Percentiles rank a stretch among this genome's conserved stretches.
These are phyloP conservation scores for Thecocarcelia acutangulata DNA, from an alignment of 2,888 invertebrate species.

Conservation along the genomic window DNA sequence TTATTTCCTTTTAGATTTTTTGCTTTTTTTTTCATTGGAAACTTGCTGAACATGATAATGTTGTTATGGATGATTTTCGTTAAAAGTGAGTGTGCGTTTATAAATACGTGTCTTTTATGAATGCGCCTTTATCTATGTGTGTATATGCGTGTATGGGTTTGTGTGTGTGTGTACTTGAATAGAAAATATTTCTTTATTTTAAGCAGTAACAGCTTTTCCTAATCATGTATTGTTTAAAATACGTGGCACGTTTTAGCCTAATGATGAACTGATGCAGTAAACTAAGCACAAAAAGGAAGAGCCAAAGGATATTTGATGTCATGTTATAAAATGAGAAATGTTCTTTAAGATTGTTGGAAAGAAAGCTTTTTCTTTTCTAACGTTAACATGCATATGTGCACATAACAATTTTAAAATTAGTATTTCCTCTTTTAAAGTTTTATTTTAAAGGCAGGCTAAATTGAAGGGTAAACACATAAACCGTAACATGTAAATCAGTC, in stretches of 20 bases:
- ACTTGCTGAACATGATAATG: conserved; percentile 13
- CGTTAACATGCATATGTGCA: no score
- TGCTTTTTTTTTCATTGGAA: background rate
- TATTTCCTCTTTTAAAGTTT: background rate
- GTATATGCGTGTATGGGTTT: background rate
- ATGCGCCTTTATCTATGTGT: background rate
- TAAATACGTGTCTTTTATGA: no score
- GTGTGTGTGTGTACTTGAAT: background rate
- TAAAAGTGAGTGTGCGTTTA: background rate
- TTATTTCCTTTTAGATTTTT: conserved; percentile 9
- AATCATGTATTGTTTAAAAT: conserved; percentile 57
- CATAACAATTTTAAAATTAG: no score
- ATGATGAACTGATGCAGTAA: conserved; percentile 59
- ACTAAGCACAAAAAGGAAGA: conserved; percentile 56
- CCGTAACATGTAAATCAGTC: no score
- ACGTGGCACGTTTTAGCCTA: conserved; percentile 59
- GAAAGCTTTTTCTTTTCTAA: no score
- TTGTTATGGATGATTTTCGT: conserved; percentile 7
- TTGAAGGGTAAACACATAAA: no score
- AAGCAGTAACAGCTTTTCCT: conserved; percentile 43
- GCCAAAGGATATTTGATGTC: conserved; percentile 65
- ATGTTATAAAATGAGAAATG: conserved; percentile 56
- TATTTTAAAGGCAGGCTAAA: no score
- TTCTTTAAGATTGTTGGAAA: conserved; percentile 4
- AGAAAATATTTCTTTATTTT: conserved; percentile 18